Evolutionary conservation across 2,113 vertebrate species (phyloP).

Genomic region (Myrmecobius fasciatus): DNA sequence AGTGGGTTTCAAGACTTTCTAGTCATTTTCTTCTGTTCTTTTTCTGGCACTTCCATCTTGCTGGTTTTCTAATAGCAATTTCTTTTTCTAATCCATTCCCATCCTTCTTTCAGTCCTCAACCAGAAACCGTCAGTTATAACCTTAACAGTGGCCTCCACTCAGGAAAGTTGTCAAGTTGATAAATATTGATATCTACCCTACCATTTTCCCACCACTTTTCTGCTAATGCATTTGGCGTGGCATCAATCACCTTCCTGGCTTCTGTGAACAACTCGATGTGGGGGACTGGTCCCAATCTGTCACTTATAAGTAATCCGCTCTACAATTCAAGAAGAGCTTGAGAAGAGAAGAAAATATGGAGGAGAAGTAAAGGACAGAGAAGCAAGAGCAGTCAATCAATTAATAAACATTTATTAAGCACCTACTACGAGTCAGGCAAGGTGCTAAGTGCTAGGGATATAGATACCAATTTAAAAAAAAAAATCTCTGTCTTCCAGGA

Average conservation of each 20-base stretch:
- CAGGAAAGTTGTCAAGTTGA: constrained; percentile 81
- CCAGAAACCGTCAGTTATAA: constrained; percentile 71
- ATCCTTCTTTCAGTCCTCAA: constrained; percentile 59
- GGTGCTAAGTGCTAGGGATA: neutral
- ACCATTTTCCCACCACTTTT: constrained; percentile 78
- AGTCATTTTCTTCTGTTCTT: constrained; percentile 48
- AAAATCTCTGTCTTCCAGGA: neutral
- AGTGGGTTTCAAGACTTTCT: constrained; percentile 51
- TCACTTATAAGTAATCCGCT: constrained; percentile 80
- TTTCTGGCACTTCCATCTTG: constrained; percentile 46
- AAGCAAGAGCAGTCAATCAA: neutral
- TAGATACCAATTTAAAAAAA: neutral
- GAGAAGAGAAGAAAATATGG: constrained; percentile 58
- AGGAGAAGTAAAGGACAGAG: constrained; percentile 58
- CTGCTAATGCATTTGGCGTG: constrained; percentile 81
- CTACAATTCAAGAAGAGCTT: constrained; percentile 70
- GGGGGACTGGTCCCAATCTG: constrained; percentile 77
- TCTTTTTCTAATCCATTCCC: constrained; percentile 53
- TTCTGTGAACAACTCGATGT: constrained; percentile 60
- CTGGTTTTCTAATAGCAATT: constrained; percentile 58
- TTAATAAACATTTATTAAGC: neutral
- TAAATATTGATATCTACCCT: constrained; percentile 83
- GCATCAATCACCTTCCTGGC: constrained; percentile 78
- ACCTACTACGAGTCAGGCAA: neutral
- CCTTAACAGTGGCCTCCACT: constrained; percentile 73